phyloP scores from a whole-genome alignment of 2,797 vertebrate genomes.

The Dicrostonyx torquatus region DNA sequence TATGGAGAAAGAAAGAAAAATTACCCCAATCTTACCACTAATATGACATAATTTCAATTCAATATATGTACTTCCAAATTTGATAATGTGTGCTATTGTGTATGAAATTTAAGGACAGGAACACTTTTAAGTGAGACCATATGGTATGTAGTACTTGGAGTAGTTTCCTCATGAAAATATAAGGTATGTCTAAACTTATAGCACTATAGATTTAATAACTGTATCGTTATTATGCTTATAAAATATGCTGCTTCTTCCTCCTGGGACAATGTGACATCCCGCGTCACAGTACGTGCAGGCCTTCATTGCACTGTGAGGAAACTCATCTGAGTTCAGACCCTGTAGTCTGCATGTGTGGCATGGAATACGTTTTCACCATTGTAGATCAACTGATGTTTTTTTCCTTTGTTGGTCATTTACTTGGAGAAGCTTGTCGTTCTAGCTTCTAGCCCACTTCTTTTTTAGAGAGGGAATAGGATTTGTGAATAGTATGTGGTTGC shows the following conservation, averaged over 20 bases:
- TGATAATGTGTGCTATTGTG: constrained; percentile 14
- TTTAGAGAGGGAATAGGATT: background rate
- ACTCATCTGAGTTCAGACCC: constrained; percentile 57
- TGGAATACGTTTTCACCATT: constrained; percentile 61
- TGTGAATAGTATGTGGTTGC: constrained; percentile 48
- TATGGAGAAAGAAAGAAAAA: constrained; percentile 20
- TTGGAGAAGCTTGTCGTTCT: constrained; percentile 62
- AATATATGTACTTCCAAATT: constrained; percentile 32
- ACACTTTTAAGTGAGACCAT: constrained; percentile 32
- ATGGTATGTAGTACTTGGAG: background rate
- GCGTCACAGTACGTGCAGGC: constrained; percentile 35
- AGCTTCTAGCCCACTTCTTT: constrained; percentile 11
- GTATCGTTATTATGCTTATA: background rate
- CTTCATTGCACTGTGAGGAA: constrained; percentile 62
- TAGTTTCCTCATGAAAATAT: constrained; percentile 1
- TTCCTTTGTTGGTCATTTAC: constrained; percentile 57
- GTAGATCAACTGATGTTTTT: constrained; percentile 56
- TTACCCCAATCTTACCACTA: background rate
- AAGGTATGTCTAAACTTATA: background rate
- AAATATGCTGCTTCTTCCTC: constrained; percentile 19
- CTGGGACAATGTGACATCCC: background rate
- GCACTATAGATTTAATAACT: background rate
- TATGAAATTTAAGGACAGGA: constrained; percentile 48
- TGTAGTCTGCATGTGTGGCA: constrained; percentile 63
- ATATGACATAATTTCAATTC: constrained; percentile 49